phyloP scores from a whole-genome alignment of 1,140 invertebrate genomes.

The Liolophura sinensis region DNA sequence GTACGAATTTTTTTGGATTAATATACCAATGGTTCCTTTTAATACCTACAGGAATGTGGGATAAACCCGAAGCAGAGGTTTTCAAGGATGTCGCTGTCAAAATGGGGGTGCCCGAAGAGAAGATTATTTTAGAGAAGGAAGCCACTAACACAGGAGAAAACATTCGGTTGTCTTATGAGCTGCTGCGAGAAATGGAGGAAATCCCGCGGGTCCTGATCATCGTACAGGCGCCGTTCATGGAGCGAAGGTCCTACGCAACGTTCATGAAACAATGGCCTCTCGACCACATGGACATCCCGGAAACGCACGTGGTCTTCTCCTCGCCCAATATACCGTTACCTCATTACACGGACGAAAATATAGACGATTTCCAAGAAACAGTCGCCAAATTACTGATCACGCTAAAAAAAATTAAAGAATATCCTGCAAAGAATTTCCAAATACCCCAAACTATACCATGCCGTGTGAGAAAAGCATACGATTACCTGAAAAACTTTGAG shows the following conservation, averaged over 20 bases:
- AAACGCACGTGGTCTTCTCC: slow-evolving; percentile 19
- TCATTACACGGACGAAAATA: slow-evolving; percentile 33
- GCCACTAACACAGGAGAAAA: slow-evolving; percentile 49
- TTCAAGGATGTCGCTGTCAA: slow-evolving; percentile 32
- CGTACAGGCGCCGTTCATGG: slow-evolving; percentile 46
- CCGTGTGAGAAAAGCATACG: slow-evolving; percentile 31
- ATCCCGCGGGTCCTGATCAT: slow-evolving; percentile 29
- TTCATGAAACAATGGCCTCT: slow-evolving; percentile 44
- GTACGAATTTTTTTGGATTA: no score
- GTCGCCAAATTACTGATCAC: slow-evolving; percentile 33
- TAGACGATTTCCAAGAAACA: slow-evolving; percentile 30
- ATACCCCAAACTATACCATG: slow-evolving; percentile 31
- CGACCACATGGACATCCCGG: not conserved
- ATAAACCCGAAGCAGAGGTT: slow-evolving; percentile 36
- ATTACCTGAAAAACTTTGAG: slow-evolving; percentile 1
- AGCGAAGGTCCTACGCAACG: slow-evolving; percentile 37
- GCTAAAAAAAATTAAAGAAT: slow-evolving; percentile 34
- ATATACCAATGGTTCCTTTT: no score
- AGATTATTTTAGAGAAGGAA: slow-evolving; percentile 31
- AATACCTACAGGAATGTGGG: slow-evolving; percentile 28
- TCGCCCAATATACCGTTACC: slow-evolving; percentile 34
- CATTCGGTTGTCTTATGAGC: slow-evolving; percentile 31
- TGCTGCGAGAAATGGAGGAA: slow-evolving; percentile 10
- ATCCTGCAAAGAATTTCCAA: slow-evolving; percentile 36
- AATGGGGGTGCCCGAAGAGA: slow-evolving; percentile 26